Base-by-base conservation (phyloP, 2,888 invertebrate species). In the Carabus problematicus region DNA sequence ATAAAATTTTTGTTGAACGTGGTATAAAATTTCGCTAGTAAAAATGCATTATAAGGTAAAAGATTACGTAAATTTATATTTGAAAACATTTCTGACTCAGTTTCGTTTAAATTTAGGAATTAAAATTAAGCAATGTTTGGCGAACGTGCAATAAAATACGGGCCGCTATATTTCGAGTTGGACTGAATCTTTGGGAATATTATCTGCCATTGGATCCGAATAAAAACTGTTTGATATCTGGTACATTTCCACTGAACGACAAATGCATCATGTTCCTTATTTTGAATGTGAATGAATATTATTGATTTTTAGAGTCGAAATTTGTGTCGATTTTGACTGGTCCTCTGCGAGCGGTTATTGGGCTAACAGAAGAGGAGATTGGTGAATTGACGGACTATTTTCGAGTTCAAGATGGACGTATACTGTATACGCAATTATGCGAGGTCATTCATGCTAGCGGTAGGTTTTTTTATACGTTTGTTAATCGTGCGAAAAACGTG, bases 111-210 rank as follows among this genome's bases (percentile, higher is more conserved):
- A 77, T 74, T 43, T 71, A 81, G 81, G 75, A 82, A 78, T 76
- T 83, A 62, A 82, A 81, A 66, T 82, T 91, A 71, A 86, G 88
- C 56, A 89, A 91, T 80, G 87, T 92, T 64, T 92, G 92, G 92
- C 86, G 90, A 77, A 89, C 89, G 19, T 92, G 91, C 82, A 91
- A 92, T 81, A 93, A 92, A 85, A 91, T 93, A 78, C 88, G 91
- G 72, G 88, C 90, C 12, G 89, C 91, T 2, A 86, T 89, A 69
- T 91, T 90, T 81, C 87, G 91, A 72, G 87, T 89, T 74, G 89
- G 89, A 11, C 85, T 91, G 73, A 88, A 89, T 82, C 83, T 93
- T 54, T 89, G 89, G 85, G 86, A 88, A 74, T 90, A 89, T 82
- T 90, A 90, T 79, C 83, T 84, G 45, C 86, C 87, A 8, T 83